A percentile compares a stretch with the other conserved stretches of the same genome.
These are phyloP conservation scores for Zygaena filipendulae DNA, from an alignment of 2,888 invertebrate genomes.

Conservation along the genomic window DNA sequence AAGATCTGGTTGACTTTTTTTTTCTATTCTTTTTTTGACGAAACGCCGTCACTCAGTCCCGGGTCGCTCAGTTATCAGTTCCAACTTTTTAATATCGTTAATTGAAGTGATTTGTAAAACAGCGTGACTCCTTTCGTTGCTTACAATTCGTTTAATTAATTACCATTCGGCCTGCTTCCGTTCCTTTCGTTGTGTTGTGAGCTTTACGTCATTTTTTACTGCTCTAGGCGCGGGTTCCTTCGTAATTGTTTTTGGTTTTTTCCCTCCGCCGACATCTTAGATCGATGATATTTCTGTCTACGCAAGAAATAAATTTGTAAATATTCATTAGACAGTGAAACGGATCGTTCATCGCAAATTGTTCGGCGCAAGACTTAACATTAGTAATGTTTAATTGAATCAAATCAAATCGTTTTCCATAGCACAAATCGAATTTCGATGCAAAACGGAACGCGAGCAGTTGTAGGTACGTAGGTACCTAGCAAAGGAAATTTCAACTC, in stretches of 20 bases:
- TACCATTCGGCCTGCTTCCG: conserved; percentile 62
- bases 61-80: conserved; percentile 44
- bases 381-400: conserved; percentile 49
- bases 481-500: conserved; percentile 55
- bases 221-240: conserved; percentile 32
- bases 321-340: conserved; percentile 5
- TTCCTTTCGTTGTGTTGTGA: conserved; percentile 39
- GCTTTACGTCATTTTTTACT: conserved; percentile 53
- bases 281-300: conserved; percentile 15
- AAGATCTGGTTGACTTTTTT: conserved; percentile 10
- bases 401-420: conserved; percentile 38
- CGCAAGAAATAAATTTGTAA: conserved; percentile 10
- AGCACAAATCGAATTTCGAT: conserved; percentile 47
- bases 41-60: conserved; percentile 39
- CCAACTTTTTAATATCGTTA: conserved; percentile 65
- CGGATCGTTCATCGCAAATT: too few species aligned
- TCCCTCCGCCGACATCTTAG: too few species aligned
- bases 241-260: conserved; percentile 30
- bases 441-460: conserved; percentile 39
- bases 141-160: conserved; percentile 67
- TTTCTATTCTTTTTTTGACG: conserved; percentile 23
- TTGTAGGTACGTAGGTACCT: too few species aligned
- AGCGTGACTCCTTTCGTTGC: conserved; percentile 68
- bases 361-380: conserved; percentile 3
- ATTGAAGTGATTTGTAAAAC: conserved; percentile 70